Base-by-base conservation (phyloP, 2,888 invertebrate genomes). In the Atherix ibis region DNA sequence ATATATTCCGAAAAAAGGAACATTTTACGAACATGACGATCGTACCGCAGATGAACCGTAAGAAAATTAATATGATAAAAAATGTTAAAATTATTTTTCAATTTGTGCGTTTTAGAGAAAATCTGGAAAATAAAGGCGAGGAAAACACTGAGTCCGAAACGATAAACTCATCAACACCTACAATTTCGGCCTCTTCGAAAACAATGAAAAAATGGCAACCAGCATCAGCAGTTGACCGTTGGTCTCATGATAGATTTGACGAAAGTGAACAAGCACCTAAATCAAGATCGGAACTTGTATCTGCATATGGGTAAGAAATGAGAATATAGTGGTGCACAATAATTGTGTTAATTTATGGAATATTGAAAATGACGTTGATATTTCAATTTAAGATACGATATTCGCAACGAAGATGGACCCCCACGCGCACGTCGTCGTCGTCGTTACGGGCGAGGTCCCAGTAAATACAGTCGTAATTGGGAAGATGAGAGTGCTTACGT, bases 21-120 rank as follows among this genome's bases (percentile, higher is more conserved):
- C 87, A 1, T 95, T 95, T 58, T 95, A 95, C 51, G 95, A 95
- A 48, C 95, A 95, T 50, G 95, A 95, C 53, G 88, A 89, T 51
- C 67, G 91, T 41, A 85, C 84, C 4, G 75, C 76, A 14, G 79
- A 77, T 31, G 73, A 73, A 43, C 66, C 66, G 74, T 75, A 58
- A 62, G 56, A 50, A 32, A 30, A 28, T 14, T 13, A 15, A 13
- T 17, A 3, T 5, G n/a, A 18, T 2, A 37, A 12, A 26, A 26
- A 16, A 6, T 35, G 10, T 34, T 19, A 18, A 27, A 16, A 16
- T n/a, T 6, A 3, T 34, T 35, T 26, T 14, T 4, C 25, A 3
- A 13, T 9, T 12, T 13, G 9, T 14, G n/a, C n/a, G n/a, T n/a
- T n/a, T n/a, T n/a, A n/a, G n/a, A n/a, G n/a, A n/a, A n/a, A n/a